phyloP scores from a whole-genome alignment of 2,797 vertebrate genomes.

The Phataginus tricuspis region DNA sequence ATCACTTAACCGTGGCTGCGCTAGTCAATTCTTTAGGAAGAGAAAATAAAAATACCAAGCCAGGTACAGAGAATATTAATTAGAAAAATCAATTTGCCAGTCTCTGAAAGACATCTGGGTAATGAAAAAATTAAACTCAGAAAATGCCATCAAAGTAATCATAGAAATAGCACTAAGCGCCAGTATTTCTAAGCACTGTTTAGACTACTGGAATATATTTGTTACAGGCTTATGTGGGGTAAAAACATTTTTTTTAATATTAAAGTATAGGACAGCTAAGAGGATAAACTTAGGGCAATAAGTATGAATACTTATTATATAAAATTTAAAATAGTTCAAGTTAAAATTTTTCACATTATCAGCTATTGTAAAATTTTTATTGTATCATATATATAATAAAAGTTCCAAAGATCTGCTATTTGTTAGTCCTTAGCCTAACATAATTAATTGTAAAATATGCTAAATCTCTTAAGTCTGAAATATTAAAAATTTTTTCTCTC shows the following conservation, averaged over 20 bases:
- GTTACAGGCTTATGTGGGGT: not conserved
- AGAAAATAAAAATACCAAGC: constrained; percentile 63
- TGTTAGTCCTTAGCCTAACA: not conserved
- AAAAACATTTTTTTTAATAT: not conserved
- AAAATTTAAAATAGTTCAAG: not conserved
- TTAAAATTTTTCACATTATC: not conserved
- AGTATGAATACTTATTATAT: not conserved
- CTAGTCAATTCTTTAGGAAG: constrained; percentile 64
- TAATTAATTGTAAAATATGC: not conserved
- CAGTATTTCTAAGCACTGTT: not conserved
- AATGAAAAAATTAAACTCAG: constrained; percentile 31
- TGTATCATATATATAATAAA: not conserved
- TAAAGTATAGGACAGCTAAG: constrained; percentile 36
- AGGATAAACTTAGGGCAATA: not conserved
- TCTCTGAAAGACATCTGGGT: not conserved
- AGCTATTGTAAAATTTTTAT: not conserved
- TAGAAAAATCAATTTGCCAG: constrained; percentile 66
- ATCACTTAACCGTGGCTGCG: constrained; percentile 55
- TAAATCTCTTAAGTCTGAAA: constrained; percentile 15
- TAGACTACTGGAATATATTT: not conserved
- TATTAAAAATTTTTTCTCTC: no score
- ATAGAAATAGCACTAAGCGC: not conserved
- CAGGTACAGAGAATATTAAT: constrained; percentile 66
- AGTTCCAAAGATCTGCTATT: not conserved
- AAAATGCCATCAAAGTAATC: constrained; percentile 42